Base-by-base conservation (phyloP, 2,888 invertebrate genomes). In the Theretra japonica region DNA sequence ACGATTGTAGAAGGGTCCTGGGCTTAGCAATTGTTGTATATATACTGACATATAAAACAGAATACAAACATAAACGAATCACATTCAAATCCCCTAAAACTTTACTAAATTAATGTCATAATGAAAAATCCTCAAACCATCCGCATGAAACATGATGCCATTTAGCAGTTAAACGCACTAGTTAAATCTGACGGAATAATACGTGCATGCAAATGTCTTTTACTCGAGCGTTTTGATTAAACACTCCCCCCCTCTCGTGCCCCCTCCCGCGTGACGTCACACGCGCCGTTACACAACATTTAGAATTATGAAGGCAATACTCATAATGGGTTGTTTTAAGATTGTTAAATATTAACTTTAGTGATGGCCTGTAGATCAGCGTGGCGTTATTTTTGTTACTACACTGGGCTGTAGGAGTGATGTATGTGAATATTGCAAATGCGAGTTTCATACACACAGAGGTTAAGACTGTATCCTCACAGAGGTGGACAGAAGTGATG, bases 151-250 rank as follows among this genome's bases (percentile, higher is more conserved):
- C 50, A 70, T n/a, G 33, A 56, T 56, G 33, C 62, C 53, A 65
- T 71, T 53, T 65, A 71, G 60, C 30, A 41, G 59, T 41, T 62
- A 62, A 41, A 62, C 41, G 21, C 23, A 48, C 65, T 65, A 76
- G 87, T 84, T 86, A 82, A 91, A 92, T 91, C 90, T 88, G 79
- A 82, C 85, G 90, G 89, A 89, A 91, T 83, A 86, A 88, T 86
- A 84, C 82, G 76, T 81, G 82, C 83, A 92, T 92, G 91, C 91
- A 91, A 90, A 92, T 90, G 77, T 74, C 75, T 75, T 80, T 82
- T 85, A 80, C 80, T 77, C 77, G 80, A 73, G 79, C 81, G 69
- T 74, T 82, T 86, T 91, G 90, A 92, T 91, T 91, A 91, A 87
- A 48, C 65, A 48, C 23, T 84, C 21, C 5, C 23, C 15, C 25